phyloP scores from a whole-genome alignment of 2,797 vertebrate genomes.

The Aulostomus chinensis region DNA sequence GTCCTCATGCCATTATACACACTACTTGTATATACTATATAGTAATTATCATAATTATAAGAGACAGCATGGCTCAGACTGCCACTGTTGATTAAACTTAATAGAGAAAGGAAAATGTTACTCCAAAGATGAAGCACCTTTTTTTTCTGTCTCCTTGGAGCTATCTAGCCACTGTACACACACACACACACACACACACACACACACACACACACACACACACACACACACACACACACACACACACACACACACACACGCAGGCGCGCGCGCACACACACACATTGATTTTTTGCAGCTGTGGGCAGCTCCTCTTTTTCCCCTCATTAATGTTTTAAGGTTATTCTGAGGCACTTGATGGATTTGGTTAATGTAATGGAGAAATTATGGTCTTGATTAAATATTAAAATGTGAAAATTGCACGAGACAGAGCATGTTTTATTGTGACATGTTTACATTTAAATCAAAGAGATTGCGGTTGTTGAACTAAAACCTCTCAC shows the following conservation, averaged over 20 bases:
- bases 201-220: no score
- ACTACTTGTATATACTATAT: no score
- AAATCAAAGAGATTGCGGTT: constrained; percentile 7
- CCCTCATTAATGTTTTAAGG: constrained; percentile 35
- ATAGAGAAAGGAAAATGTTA: constrained; percentile 20
- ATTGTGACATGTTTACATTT: constrained; percentile 9
- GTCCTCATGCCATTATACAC: no score
- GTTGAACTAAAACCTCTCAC: neutral
- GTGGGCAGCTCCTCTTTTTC: constrained; percentile 22
- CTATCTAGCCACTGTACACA: constrained; percentile 1
- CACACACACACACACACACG: no score
- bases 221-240: no score
- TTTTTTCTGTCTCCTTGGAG: constrained; percentile 7
- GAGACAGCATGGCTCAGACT: no score
- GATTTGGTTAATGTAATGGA: constrained; percentile 16
- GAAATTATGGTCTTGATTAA: constrained; percentile 14
- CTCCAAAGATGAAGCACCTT: constrained; percentile 9
- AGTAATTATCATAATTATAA: no score
- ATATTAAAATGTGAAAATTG: constrained; percentile 10
- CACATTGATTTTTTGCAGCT: constrained; percentile 32
- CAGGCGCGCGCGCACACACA: no score
- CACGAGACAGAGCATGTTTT: constrained; percentile 15
- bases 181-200: no score
- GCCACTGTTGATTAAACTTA: constrained; percentile 1
- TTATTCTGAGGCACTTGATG: constrained; percentile 13